Conservation (phyloP, 2,888 invertebrate species). For the Erebia palarica region DNA sequence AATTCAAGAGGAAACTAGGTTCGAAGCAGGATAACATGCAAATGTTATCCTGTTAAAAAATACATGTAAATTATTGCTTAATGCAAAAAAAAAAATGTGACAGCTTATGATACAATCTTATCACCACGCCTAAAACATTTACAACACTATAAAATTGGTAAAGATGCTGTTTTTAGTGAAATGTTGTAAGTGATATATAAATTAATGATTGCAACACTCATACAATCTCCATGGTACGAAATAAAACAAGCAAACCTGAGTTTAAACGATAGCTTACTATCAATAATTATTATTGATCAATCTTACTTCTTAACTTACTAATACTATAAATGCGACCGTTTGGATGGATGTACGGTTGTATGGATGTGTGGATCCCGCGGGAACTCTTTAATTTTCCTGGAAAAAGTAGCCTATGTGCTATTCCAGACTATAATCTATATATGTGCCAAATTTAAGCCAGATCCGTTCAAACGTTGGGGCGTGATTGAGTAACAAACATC, state of each 20-base stretch:
- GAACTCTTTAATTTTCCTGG: too few relatives aligned
- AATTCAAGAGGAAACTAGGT: not conserved
- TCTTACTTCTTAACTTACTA: too few relatives aligned
- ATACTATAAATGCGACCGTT: too few relatives aligned
- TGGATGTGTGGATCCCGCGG: too few relatives aligned
- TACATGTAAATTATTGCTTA: too few relatives aligned
- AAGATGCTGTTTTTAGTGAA: not conserved
- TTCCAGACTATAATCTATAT: too few relatives aligned
- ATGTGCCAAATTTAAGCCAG: too few relatives aligned
- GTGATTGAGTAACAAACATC: too few relatives aligned
- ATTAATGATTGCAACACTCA: conserved; percentile 6
- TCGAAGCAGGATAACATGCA: not conserved
- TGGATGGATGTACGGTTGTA: too few relatives aligned
- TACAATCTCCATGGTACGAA: not conserved
- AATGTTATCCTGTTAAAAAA: not conserved
- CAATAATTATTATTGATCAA: conserved; percentile 37
- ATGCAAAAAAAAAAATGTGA: not conserved
- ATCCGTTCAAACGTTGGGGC: too few relatives aligned
- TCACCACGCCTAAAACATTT: not conserved
- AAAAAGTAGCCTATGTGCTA: too few relatives aligned
- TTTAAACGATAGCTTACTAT: conserved; percentile 37
- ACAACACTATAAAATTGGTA: conserved; percentile 1
- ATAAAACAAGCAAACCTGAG: conserved; percentile 13
- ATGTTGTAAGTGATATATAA: not conserved
- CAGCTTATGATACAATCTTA: conserved; percentile 10